phyloP scores from a whole-genome alignment of 1,140 invertebrate species.

The Euwallacea similis region DNA sequence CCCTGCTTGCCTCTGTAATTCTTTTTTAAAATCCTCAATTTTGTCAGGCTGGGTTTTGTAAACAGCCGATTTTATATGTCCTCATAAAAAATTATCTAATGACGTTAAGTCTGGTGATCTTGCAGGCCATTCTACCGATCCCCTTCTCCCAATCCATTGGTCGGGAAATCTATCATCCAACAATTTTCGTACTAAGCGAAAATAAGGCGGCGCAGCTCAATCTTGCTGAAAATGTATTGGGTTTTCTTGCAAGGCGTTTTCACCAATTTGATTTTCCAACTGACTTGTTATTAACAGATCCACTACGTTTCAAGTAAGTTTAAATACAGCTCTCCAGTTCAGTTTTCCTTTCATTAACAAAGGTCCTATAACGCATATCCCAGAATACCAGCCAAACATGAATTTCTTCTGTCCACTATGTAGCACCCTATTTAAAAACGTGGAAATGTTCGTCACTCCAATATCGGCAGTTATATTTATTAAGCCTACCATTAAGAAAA shows the following conservation, averaged over 20 bases:
- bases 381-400: background rate
- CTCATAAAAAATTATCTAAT: no score
- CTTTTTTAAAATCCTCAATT: no score
- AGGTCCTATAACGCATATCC: background rate
- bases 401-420: background rate
- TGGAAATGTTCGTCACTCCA: background rate
- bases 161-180: background rate
- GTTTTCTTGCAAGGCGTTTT: background rate
- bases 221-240: background rate
- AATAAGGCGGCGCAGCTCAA: background rate
- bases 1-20: no score
- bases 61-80: no score
- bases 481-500: background rate
- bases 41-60: no score
- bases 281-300: background rate
- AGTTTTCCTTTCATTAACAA: background rate
- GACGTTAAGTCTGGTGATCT: no score
- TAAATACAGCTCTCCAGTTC: background rate
- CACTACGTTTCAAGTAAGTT: background rate
- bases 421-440: background rate
- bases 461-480: background rate
- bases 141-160: background rate
- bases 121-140: no score
- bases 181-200: background rate
- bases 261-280: background rate